Base-by-base conservation (phyloP, 2,888 invertebrate species). In the Scrobipalpa costella region DNA sequence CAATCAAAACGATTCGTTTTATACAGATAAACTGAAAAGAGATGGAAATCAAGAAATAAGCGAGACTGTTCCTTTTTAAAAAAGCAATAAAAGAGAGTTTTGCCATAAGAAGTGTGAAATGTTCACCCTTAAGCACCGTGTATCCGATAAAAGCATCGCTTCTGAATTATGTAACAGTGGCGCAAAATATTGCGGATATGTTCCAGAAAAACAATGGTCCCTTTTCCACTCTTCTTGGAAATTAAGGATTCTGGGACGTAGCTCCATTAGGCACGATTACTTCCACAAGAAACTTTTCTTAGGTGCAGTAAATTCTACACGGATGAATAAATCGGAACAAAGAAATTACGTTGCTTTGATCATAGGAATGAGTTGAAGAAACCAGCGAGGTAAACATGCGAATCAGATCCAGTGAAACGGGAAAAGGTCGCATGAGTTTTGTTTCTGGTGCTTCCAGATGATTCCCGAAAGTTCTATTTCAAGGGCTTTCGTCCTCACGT, bases 381-480 rank as follows among this genome's bases (percentile, higher is more conserved):
- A 19, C 17, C 36, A 36, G 38, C 38, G 19, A 58, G 36, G 21
- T 57, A 17, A 19, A 40, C 40, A 36, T 1, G 11, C 9, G 19
- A 3, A 21, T 13, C 11, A 21, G 13, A 8, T 13, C 17, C 2
- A 17, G 19, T 19, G 13, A 13, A 8, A 52, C 9, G 50, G 27
- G 11, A 19, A 49, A 52, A 13, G 21, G 50, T 52, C 21, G 50
- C 50, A 13, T 52, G 19, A 13, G 21, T 55, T n/a, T 34, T 34
- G 3, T 34, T 27, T 7, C 15, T 13, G 34, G 15, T 27, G 50
- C 19, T 40, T 19, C 11, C 15, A 71, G 69, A 76, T 71, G 73
- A 73, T 70, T 71, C 67, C 71, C 73, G 71, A 70, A 77, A 81
- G 77, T 76, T 77, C 63, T 63, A 63, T 81, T 84, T 80, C 81